phyloP scores from a whole-genome alignment of 1,140 invertebrate species.

The Caerostris darwini region DNA sequence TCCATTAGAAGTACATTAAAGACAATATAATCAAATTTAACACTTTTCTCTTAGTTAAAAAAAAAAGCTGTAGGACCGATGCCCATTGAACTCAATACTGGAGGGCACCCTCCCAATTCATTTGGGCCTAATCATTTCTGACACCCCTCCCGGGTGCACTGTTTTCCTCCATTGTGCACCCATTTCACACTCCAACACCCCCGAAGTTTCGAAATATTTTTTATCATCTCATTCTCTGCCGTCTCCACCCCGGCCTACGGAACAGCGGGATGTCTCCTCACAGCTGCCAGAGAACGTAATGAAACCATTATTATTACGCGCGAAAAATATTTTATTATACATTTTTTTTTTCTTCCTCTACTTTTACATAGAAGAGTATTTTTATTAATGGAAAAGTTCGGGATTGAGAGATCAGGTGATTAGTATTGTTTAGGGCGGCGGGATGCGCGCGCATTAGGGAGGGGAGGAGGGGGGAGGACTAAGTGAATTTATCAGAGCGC shows the following conservation, averaged over 20 bases:
- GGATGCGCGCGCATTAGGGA: background rate
- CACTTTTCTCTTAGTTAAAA: too few species aligned
- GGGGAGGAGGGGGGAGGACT: background rate
- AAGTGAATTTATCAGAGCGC: conserved; percentile 48
- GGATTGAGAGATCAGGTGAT: conserved; percentile 63
- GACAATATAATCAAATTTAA: too few species aligned
- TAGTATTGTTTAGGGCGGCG: conserved; percentile 34
- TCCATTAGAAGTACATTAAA: too few species aligned
- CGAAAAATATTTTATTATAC: conserved; percentile 29
- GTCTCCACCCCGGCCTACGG: background rate
- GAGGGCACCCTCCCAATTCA: background rate
- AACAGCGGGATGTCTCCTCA: conserved; percentile 14
- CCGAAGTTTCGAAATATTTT: background rate
- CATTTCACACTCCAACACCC: conserved; percentile 33
- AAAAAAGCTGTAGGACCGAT: background rate
- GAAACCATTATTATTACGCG: conserved; percentile 49
- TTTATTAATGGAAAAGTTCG: conserved; percentile 55
- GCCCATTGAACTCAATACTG: background rate
- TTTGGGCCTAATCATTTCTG: conserved; percentile 43
- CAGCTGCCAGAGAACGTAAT: conserved; percentile 52
- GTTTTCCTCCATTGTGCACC: conserved; percentile 29
- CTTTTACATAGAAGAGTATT: conserved; percentile 14
- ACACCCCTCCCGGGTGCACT: background rate
- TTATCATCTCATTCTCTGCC: background rate
- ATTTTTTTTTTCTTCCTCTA: background rate